Percentiles rank a stretch among this genome's conserved stretches.
Evolutionary conservation across 2,113 vertebrate genomes (phyloP).

Genomic region (Tauraco erythrolophus): DNA sequence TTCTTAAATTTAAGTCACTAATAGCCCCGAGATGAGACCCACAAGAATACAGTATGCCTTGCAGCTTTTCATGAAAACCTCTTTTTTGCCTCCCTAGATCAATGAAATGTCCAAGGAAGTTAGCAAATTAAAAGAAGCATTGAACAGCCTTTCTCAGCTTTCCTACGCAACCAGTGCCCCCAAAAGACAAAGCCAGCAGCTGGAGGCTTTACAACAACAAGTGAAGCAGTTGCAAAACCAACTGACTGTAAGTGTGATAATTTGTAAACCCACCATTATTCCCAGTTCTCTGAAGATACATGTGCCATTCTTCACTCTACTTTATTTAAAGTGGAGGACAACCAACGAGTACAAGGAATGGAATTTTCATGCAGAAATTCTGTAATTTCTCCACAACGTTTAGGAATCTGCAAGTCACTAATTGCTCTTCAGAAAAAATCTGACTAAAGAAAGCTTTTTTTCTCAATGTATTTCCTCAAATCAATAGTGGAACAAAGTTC

Average conservation of each 20-base stretch:
- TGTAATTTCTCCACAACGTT: background rate
- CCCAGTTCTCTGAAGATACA: background rate
- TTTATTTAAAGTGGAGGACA: background rate
- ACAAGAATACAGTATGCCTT: background rate
- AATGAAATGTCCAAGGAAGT: conserved; percentile 94
- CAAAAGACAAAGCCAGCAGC: conserved; percentile 92
- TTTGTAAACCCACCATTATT: background rate
- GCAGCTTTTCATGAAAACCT: background rate
- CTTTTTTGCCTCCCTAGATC: conserved; percentile 78
- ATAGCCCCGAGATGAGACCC: background rate
- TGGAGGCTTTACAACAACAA: conserved; percentile 91
- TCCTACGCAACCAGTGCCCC: conserved; percentile 87
- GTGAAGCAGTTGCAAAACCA: conserved; percentile 95
- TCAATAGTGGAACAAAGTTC: background rate
- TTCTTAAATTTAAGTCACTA: background rate
- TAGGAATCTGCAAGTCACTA: background rate
- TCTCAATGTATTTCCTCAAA: background rate
- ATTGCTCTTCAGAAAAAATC: background rate
- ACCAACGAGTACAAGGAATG: background rate
- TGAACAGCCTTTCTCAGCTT: conserved; percentile 97
- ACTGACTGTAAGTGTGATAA: conserved; percentile 83
- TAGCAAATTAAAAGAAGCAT: conserved; percentile 92
- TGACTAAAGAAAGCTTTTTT: background rate
- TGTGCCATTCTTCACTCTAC: background rate
- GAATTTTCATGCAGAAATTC: background rate